A percentile compares a stretch with the other conserved stretches of the same genome.
These are phyloP conservation scores for Raillietiella orientalis DNA, from an alignment of 2,888 invertebrate species.

Conservation along the genomic window DNA sequence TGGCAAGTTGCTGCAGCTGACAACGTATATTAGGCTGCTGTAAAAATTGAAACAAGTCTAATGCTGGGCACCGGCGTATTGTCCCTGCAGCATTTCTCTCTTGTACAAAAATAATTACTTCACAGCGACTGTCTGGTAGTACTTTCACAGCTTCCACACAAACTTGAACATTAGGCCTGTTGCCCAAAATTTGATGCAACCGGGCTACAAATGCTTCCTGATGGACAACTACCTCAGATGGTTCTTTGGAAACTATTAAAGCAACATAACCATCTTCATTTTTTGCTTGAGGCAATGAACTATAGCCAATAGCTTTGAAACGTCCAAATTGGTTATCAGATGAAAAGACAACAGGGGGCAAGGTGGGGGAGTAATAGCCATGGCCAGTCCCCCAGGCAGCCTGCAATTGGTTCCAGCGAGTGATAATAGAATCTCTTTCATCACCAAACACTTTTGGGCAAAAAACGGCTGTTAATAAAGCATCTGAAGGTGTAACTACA, in stretches of 20 bases:
- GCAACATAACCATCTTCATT: constrained; percentile 74
- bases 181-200: constrained; percentile 26
- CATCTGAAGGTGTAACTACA: no score
- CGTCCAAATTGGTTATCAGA: constrained; percentile 68
- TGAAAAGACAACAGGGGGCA: constrained; percentile 45
- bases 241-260: no score
- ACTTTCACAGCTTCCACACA: constrained; percentile 41
- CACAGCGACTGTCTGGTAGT: constrained; percentile 40
- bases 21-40: constrained; percentile 28
- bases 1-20: constrained; percentile 31
- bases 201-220: constrained; percentile 6
- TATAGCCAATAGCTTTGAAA: constrained; percentile 83
- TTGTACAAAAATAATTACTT: constrained; percentile 35
- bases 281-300: constrained; percentile 45
- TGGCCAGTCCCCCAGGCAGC: constrained; percentile 55
- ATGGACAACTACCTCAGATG: background rate
- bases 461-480: constrained; percentile 34
- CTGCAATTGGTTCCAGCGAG: constrained; percentile 81
- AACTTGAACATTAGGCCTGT: constrained; percentile 46
- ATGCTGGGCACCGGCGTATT: constrained; percentile 11
- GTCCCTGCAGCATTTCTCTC: constrained; percentile 25
- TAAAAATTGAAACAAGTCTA: constrained; percentile 16
- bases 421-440: constrained; percentile 68
- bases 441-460: constrained; percentile 65
- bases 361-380: constrained; percentile 38